These are phyloP conservation scores for Apostichopus japonicus DNA, from an alignment of 35 echinoderm and acorn worm species.

Conservation along the genomic window DNA sequence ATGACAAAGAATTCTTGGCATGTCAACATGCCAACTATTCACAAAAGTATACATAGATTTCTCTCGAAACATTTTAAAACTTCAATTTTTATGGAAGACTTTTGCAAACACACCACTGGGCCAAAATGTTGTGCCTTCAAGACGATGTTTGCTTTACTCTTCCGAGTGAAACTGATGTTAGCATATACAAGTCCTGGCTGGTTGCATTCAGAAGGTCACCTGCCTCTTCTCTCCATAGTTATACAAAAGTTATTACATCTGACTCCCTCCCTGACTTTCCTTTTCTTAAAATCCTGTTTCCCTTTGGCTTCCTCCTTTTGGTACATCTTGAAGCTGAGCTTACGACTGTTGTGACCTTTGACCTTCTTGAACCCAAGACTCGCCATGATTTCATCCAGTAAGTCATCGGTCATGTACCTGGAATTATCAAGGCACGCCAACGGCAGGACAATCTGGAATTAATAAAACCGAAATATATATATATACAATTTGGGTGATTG, in stretches of 20 bases:
- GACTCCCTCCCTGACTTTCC: conserved; percentile 62
- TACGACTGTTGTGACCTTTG: conserved; percentile 70
- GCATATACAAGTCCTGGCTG: too few species aligned
- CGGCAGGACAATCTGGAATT: conserved; percentile 81
- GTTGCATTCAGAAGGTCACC: background rate
- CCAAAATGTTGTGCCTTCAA: too few species aligned
- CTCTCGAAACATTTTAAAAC: too few species aligned
- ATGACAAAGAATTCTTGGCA: too few species aligned
- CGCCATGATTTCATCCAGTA: conserved; percentile 71
- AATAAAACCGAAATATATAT: background rate
- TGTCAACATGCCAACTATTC: too few species aligned
- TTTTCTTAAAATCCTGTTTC: conserved; percentile 65
- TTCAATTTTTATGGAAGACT: too few species aligned
- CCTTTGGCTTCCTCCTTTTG: conserved; percentile 42
- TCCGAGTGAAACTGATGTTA: too few species aligned
- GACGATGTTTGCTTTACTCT: too few species aligned
- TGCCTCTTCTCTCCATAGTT: conserved; percentile 28
- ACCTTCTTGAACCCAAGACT: conserved; percentile 73
- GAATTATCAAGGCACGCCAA: conserved; percentile 88
- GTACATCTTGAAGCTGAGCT: conserved; percentile 86
- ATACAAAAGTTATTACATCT: conserved; percentile 93
- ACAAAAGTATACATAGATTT: too few species aligned
- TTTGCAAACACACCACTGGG: too few species aligned
- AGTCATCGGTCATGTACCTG: conserved; percentile 72
- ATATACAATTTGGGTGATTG: background rate